Percentiles rank a stretch among this genome's conserved stretches.
These are phyloP conservation scores for Python bivittatus DNA, from an alignment of 2,113 vertebrate genomes.

Conservation along the genomic window DNA sequence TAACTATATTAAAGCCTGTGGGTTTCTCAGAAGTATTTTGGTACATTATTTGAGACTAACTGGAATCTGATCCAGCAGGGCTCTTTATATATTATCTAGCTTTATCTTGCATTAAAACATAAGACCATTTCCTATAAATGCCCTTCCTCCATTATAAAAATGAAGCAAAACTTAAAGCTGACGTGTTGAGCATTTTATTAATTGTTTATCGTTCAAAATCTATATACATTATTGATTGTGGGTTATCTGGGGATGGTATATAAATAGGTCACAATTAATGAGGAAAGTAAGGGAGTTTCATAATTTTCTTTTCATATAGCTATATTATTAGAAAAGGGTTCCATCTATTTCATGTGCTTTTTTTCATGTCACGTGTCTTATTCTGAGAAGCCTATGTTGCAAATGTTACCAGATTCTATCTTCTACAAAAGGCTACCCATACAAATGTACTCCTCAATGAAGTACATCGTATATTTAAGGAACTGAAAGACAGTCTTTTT, in stretches of 20 bases:
- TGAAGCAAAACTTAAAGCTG: neutral
- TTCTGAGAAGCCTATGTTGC: neutral
- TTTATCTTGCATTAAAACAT: neutral
- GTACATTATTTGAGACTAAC: neutral
- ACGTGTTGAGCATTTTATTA: neutral
- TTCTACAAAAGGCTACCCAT: neutral
- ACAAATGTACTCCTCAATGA: neutral
- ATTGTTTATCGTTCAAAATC: neutral
- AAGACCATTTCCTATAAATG: neutral
- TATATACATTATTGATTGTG: neutral
- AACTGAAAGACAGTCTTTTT: neutral
- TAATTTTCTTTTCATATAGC: neutral
- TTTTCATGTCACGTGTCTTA: neutral
- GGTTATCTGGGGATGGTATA: neutral
- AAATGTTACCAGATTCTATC: neutral
- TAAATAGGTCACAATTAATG: neutral
- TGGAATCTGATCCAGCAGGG: neutral
- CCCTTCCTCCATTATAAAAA: neutral
- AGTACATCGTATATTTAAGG: neutral
- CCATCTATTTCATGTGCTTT: neutral
- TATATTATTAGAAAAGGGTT: neutral
- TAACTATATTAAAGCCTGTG: neutral
- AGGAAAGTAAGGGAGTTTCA: neutral
- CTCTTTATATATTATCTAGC: neutral
- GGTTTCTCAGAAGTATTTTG: neutral